Base-by-base conservation (phyloP, 2,888 invertebrate genomes). In the Pecten maximus region DNA sequence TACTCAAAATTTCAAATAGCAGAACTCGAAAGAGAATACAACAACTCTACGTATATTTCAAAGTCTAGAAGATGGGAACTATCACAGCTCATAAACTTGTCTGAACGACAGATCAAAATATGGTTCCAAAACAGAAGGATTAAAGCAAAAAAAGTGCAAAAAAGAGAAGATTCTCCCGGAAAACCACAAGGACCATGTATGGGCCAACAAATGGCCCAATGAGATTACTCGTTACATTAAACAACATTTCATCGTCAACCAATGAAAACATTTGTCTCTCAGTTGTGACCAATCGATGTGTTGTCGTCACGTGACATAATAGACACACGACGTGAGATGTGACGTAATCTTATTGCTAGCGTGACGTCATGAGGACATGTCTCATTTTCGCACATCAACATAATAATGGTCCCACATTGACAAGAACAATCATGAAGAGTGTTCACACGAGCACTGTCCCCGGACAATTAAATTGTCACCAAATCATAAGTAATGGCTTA, bases 51-150 rank as follows among this genome's bases (percentile, higher is more conserved):
- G 92, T 99, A 99, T 97, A 99, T 99, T 94, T 99, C 99, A 94
- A 99, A 99, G 97, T 99, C 99, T 97, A 99, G 99, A 97, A 98
- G 99, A 94, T 99, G 99, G 99, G 99, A 99, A 97, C 97, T 99
- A 96, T 99, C 99, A 96, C 98, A 99, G 94, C 99, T 99, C 97
- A 97, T 99, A 94, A 99, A 99, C 97, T 97, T 97, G 40, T 96
- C 96, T 16, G 97, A 97, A 93, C 93, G 96, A 91, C 97, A 97
- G 92, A 96, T 96, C 89, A 96, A 96, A 94, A 96, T 96, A 90
- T 96, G 96, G 96, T 96, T 96, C 94, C 96, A 96, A 93, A 96
- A 96, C 92, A 93, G 96, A 86, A 93, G 96, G 54, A 96, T 96
- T 92, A 96, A 96, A 91, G 96, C 96, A 88, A 96, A 96, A 93